Conservation (phyloP, 2,888 invertebrate genomes). For the Drosophila kanekoi region DNA sequence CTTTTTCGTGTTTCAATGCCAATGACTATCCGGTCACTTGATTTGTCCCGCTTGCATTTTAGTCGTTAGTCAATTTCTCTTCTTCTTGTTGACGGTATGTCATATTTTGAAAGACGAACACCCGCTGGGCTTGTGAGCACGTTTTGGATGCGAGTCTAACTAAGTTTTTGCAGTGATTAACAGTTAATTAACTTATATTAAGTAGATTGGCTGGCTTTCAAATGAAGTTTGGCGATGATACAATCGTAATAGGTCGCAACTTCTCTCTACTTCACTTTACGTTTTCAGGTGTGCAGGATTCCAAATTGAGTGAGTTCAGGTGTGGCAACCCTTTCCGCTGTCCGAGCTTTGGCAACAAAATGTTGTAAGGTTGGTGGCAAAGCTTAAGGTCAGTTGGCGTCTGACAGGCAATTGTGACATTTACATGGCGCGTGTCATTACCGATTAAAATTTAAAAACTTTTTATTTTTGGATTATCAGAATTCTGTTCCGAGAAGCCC, state of each 20-base stretch:
- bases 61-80: constrained; percentile 79
- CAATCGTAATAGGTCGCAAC: no score
- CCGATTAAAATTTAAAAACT: constrained; percentile 41
- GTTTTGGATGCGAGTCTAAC: constrained; percentile 17
- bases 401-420: no score
- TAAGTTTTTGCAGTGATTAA: background rate
- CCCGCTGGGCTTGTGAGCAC: constrained; percentile 57
- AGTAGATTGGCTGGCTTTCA: no score
- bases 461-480: constrained; percentile 62
- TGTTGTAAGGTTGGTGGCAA: no score
- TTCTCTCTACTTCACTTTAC: no score
- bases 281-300: no score
- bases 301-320: background rate
- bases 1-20: constrained; percentile 20
- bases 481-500: constrained; percentile 23
- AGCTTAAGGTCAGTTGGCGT: no score
- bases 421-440: constrained; percentile 52
- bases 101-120: constrained; percentile 74
- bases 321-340: constrained; percentile 17
- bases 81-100: constrained; percentile 76
- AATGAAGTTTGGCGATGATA: no score
- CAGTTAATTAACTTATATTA: constrained; percentile 35
- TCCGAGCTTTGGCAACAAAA: background rate
- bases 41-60: constrained; percentile 52
- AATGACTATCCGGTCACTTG: constrained; percentile 33